These are phyloP conservation scores for Talpa occidentalis DNA, from an alignment of 2,113 vertebrate species.

Conservation along the genomic window DNA sequence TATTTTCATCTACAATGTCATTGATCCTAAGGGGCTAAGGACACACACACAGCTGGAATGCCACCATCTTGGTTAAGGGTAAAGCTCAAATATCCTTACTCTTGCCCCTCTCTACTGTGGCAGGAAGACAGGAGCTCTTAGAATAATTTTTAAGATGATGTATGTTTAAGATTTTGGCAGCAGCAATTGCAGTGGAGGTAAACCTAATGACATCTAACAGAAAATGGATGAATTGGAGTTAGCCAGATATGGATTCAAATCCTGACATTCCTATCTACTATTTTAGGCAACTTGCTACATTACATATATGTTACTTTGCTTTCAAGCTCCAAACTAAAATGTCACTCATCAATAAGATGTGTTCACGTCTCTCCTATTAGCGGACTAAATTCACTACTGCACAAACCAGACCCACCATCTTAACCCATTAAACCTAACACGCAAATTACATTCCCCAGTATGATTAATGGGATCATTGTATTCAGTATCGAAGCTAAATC, in stretches of 20 bases:
- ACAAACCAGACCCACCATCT: neutral
- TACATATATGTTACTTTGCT: neutral
- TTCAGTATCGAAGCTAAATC: neutral
- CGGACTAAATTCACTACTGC: neutral
- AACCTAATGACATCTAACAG: neutral
- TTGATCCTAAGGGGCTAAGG: neutral
- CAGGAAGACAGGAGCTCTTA: neutral
- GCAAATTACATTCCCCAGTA: neutral
- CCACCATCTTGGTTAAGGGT: neutral
- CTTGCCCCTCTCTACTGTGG: neutral
- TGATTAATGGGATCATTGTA: neutral
- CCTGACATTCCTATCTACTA: neutral
- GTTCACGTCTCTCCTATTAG: neutral
- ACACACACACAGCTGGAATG: neutral
- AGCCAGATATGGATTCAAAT: neutral
- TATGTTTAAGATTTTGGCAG: neutral
- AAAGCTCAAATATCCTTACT: neutral
- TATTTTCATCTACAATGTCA: neutral
- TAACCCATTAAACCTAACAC: neutral
- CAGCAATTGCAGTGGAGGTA: neutral
- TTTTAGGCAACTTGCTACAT: neutral
- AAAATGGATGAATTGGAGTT: neutral
- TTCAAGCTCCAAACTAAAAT: neutral
- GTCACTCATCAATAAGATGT: neutral
- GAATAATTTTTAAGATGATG: neutral